Evolutionary conservation across 2,797 vertebrate species (phyloP), one percentile per base, ranked within the genome.

Genomic region (Cyclura pinguis): DNA sequence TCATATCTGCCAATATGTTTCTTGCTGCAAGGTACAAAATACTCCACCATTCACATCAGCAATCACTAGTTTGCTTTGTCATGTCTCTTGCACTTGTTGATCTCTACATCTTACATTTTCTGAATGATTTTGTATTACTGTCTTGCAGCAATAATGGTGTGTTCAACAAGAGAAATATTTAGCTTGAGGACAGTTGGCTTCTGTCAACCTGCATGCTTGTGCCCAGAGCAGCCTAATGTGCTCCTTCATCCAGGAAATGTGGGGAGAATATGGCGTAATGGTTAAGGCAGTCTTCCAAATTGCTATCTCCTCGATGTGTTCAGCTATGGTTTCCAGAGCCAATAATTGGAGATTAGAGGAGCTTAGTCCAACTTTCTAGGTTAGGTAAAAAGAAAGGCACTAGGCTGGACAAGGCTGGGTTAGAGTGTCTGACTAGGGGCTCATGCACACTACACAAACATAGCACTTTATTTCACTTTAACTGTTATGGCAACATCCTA

Each of bases 61-160:
- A 89, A 74, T 91, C 91, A 88, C 84, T 92, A 47, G 92, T 88
- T 91, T 18, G 85, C 91, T 95, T 93, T 94, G 94, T 90, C 92
- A 94, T 94, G 80, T 81, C 88, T 90, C 89, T 94, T 90, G 92
- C 93, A 93, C 64, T 93, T 93, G 89, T 50, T 88, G 91, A 92
- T 90, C 87, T 89, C 91, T 88, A 85, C 69, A 91, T 91, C 78
- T 94, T 93, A 89, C 92, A 93, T 80, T 91, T 90, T 69, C 87
- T 89, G 78, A 93, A 90, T 93, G 24, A 91, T 95, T 94, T 91
- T 88, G 87, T 74, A 90, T 93, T 27, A 64, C 69, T 62, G 85
- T 88, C 90, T 93, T 94, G 14, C 83, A 93, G 50, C 88, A 93
- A 91, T 94, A 92, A 91, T 20, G 76, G 80, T 83, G 47, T 73